A percentile compares a stretch with the other conserved stretches of the same genome.
Evolutionary conservation across 2,888 invertebrate species (phyloP).

Genomic region (Aphrophora alni): DNA sequence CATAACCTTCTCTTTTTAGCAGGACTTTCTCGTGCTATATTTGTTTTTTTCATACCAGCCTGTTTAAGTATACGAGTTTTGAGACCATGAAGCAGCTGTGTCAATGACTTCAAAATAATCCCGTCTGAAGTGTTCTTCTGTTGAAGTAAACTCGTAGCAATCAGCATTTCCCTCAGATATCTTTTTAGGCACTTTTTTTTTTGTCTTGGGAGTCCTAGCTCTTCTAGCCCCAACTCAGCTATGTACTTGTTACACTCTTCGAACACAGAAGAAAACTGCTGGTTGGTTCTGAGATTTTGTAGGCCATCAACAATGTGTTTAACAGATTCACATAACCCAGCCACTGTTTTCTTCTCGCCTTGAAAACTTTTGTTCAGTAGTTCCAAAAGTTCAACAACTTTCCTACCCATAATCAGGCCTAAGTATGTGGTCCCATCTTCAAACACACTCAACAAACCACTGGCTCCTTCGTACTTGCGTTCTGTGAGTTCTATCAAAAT

Average conservation of each 20-base stretch:
- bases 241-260: not conserved
- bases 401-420: not conserved
- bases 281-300: not conserved
- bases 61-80: no score
- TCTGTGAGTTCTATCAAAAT: not conserved
- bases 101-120: no score
- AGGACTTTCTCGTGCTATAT: no score
- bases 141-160: not conserved
- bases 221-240: not conserved
- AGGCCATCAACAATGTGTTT: not conserved
- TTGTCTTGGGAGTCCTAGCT: not conserved
- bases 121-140: no score
- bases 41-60: no score
- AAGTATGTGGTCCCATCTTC: not conserved
- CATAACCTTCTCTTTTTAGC: no score
- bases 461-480: not conserved
- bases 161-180: not conserved
- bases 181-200: not conserved
- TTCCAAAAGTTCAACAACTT: not conserved
- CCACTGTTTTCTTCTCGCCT: not conserved
- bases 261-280: not conserved
- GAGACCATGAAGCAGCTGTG: no score
- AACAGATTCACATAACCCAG: not conserved
- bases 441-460: constrained; percentile 18
- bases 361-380: not conserved